Base-by-base conservation (phyloP, 2,113 vertebrate species). In the Neoarius graeffei region DNA sequence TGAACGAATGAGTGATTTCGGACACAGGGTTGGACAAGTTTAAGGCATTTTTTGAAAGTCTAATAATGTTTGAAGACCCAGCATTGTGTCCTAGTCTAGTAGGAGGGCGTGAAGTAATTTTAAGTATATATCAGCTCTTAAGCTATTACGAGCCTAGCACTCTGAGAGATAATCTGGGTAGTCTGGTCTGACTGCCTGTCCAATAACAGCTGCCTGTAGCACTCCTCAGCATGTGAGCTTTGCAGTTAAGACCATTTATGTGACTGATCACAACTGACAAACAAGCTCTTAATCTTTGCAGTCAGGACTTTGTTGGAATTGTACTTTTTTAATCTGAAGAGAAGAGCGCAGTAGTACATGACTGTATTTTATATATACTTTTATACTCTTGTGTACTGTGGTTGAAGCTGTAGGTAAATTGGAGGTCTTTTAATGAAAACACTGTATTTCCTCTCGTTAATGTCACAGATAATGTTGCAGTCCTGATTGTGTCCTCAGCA, bases 111-210 rank as follows among this genome's bases (percentile, higher is more conserved):
- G 64, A 79, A 13, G 71, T 74, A 71, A 27, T 27, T 59, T 81
- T 77, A 76, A 76, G 59, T 91, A 81, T 86, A 85, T 50, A 83
- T 27, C 83, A 48, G 88, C 73, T 91, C 80, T 89, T 87, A 88
- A 84, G 62, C 74, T 88, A 89, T 87, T 71, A 79, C 73, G 91
- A 87, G 91, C 81, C 89, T 84, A 60, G 52, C 88, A 89, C 42
- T 80, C 85, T 90, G 86, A 89, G 86, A 89, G 93, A 93, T 95
- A 93, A 93, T 88, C 91, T 54, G 87, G 85, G 89, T 93, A 88
- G 93, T 94, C 91, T 93, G 91, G 80, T 83, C 90, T 81, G 84
- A 90, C 91, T 89, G 76, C 90, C 91, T 91, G 90, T 93, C 91
- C 93, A 88, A 90, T 94, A 89, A 90, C 90, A 89, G 84, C 89